Evolutionary conservation across 2,888 invertebrate species (phyloP), one percentile per base, ranked within the genome.

Genomic region (Asteroscopus sphinx): DNA sequence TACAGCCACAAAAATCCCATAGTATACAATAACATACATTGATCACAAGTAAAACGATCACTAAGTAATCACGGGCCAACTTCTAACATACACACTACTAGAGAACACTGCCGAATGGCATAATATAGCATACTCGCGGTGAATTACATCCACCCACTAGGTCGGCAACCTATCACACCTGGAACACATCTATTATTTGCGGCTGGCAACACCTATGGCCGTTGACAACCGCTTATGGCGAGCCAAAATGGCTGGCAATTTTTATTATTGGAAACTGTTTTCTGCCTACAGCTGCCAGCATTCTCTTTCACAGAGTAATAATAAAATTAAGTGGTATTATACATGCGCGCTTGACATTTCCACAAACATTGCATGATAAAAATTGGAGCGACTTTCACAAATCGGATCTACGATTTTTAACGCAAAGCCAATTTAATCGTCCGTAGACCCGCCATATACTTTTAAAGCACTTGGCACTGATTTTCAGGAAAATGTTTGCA

Each of bases 1-100:
- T 28, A 11, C 33, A 52, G 45, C 45, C 54, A 59, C 52, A 45
- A 62, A 66, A 63, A 60, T 41, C 11, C 40, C 42, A 39, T 33
- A 45, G 36, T 17, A 26, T 9, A 58, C 28, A 58, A 62, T 52
- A 68, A 60, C 21, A 76, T 73, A 77, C 65, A 63, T 78, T 71
- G 74, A 87, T 85, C 82, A 86, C 83, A 85, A 83, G 74, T 78
- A 79, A 80, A 81, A 85, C 79, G 81, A 89, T 90, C 87, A 91
- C 86, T 86, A 82, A 83, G 71, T 77, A 82, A 86, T 86, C 85
- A 87, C 87, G 82, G 82, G 77, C 80, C 73, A 47, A 63, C 41
- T 57, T 62, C 57, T 60, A 65, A 45, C 33, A 40, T 13, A 40
- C 33, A 47, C 45, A 52, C 67, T 67, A 67, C 49, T 30, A 64